Evolutionary conservation across 2,888 invertebrate species (phyloP), one percentile per base, ranked within the genome.

Genomic region (Tachina fera): DNA sequence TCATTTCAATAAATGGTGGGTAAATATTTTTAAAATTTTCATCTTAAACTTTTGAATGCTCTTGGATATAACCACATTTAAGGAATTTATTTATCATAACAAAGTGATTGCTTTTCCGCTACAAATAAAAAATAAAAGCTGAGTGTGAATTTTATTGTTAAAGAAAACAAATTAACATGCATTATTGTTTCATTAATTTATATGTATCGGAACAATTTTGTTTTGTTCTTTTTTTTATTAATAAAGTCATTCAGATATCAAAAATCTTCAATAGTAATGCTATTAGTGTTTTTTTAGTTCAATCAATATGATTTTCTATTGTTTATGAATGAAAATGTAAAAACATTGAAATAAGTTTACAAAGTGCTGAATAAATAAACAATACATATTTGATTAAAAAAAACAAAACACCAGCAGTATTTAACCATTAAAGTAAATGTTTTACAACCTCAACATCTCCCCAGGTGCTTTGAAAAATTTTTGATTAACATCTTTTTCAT

Each of bases 71-170:
- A 51, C 4, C 67, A 19, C 6, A 49, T 67, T 53, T 19, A n/a
- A 39, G 39, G 51, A 61, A 78, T 78, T 70, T 70, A 58, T 68
- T 67, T 58, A 77, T 60, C 67, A 68, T 56, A 51, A 67, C 45
- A 78, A 60, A 60, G 47, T 67, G 68, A 68, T 68, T 68, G 77
- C 22, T 49, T 68, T 68, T 49, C 68, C 49, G 43, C 41, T 43
- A 51, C 43, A 43, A 53, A 68, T 22, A 45, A 16, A 19, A 16
- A 41, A 56, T 56, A 51, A 51, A 51, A 14, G 13, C 1, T 14
- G 13, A 47, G 16, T 67, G 49, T 22, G 11, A 14, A 5, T 49
- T 31, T 51, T 31, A 6, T 16, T 6, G 9, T 22, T 10, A 45
- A 45, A 31, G 22, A 58, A 56, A 71, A 31, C n/a, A 9, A 22